phyloP scores from a whole-genome alignment of 1,140 invertebrate genomes.

The Drosophila melanica region DNA sequence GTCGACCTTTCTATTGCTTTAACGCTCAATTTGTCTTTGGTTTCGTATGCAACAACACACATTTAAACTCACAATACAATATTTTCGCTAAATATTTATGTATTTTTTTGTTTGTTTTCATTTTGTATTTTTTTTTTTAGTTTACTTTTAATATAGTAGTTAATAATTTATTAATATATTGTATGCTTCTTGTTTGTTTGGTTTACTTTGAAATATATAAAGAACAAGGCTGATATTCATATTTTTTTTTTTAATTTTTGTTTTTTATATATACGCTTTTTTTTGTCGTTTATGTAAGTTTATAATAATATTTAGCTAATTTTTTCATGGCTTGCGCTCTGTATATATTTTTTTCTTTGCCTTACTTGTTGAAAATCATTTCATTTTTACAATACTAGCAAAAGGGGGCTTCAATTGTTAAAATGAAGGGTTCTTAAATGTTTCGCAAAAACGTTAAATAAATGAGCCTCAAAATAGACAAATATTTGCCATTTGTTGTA shows the following conservation, averaged over 20 bases:
- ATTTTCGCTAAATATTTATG: constrained; percentile 82
- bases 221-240: constrained; percentile 83
- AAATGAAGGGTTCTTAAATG: constrained; percentile 52
- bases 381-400: constrained; percentile 75
- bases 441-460: constrained; percentile 65
- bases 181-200: constrained; percentile 61
- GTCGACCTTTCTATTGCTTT: constrained; percentile 40
- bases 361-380: constrained; percentile 61
- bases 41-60: constrained; percentile 77
- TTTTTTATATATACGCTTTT: constrained; percentile 51
- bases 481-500: constrained; percentile 63
- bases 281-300: constrained; percentile 71
- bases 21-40: constrained; percentile 53
- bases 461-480: constrained; percentile 80
- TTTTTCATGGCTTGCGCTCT: constrained; percentile 43
- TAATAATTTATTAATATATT: constrained; percentile 82
- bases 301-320: constrained; percentile 79
- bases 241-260: constrained; percentile 43
- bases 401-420: constrained; percentile 61
- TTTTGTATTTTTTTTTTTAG: constrained; percentile 45
- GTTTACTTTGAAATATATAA: constrained; percentile 75
- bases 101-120: constrained; percentile 42
- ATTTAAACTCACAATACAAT: constrained; percentile 82
- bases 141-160: constrained; percentile 75
- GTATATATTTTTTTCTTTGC: constrained; percentile 37